Base-by-base conservation (phyloP, 2,888 invertebrate species). In the Ptilodon capucinus region DNA sequence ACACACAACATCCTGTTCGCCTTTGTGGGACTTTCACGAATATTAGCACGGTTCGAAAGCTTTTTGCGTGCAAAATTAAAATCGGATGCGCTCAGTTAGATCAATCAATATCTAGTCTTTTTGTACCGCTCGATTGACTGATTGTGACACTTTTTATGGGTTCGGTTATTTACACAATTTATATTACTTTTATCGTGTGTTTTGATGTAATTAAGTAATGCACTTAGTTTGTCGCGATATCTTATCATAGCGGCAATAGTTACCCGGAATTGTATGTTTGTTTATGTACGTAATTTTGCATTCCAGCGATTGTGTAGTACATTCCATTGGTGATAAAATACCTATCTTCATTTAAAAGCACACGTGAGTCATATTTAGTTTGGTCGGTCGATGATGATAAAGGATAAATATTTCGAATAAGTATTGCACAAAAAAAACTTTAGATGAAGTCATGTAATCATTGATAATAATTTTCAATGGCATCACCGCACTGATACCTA, bases 11-110 rank as follows among this genome's bases (percentile, higher is more conserved):
- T 89, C 89, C 89, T 87, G 88, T 84, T 88, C 78, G 75, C 76
- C 74, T 79, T 81, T 81, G 69, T 74, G 60, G 65, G 65, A 84
- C 89, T 89, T 90, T 90, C 89, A 79, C 87, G 72, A 68, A 75
- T 74, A 66, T 68, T 62, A 64, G 64, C 60, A 58, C 57, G 48
- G 56, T 65, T 71, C 47, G 71, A 75, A 73, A 74, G 71, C 64
- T 60, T 77, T 65, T 72, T 69, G 23, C 44, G 6, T 51, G 51
- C 48, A 30, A 40, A 40, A 44, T 38, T 46, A 28, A 45, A 46
- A 36, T 43, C 34, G 6, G 16, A 41, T 34, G 34, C 7, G 19
- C 17, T 13, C 7, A 46, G 44, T 47, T 43, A 21, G 13, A 53
- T 51, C 39, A 40, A 36, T 40, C 28, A 34, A 36, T n/a, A 2